Evolutionary conservation across 2,797 vertebrate genomes (phyloP), one percentile per base, ranked within the genome.

Genomic region (Centroberyx gerrardi): DNA sequence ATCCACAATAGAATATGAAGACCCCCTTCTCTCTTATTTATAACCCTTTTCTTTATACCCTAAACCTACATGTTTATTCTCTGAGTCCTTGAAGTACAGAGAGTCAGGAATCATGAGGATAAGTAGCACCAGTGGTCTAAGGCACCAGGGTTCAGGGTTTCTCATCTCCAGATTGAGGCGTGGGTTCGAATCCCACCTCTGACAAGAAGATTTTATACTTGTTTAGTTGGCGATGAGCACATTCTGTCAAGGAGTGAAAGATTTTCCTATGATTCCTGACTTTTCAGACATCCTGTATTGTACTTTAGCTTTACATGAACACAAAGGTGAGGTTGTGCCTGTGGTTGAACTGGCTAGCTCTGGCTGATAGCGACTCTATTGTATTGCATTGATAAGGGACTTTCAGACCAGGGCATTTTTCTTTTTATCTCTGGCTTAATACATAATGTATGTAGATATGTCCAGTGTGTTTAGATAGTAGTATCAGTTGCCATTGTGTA

Each of bases 361-460:
- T 55, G 29, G 2, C 38, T 68, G 27, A 65, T 68, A 74, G 15
- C 14, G 14, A 3, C 22, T 66, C 18, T n/a, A 42, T 71, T 81
- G 64, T 68, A 68, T 69, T n/a, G 13, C n/a, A 15, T 33, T n/a
- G 69, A 81, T 82, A 65, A 68, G 10, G 2, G 14, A 31, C 46
- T 62, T 60, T 79, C 5, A 71, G 12, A 72, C 29, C 0, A 1
- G 10, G 27, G 0, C 18, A 22, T 62, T 63, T 65, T 63, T 64
- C 42, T 46, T 63, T 36, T 83, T 62, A 58, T 80, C 42, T 70
- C 27, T 65, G 28, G 15, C 22, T 44, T 49, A 58, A 17, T 62
- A 28, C 38, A n/a, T 54, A 27, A 17, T 69, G 18, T 68, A 14
- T 14, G 14, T 46, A 56, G 52, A 80, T 62, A 61, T 54, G 55